Evolutionary conservation across 2,888 invertebrate genomes (phyloP).

Genomic region (Timandra comae): DNA sequence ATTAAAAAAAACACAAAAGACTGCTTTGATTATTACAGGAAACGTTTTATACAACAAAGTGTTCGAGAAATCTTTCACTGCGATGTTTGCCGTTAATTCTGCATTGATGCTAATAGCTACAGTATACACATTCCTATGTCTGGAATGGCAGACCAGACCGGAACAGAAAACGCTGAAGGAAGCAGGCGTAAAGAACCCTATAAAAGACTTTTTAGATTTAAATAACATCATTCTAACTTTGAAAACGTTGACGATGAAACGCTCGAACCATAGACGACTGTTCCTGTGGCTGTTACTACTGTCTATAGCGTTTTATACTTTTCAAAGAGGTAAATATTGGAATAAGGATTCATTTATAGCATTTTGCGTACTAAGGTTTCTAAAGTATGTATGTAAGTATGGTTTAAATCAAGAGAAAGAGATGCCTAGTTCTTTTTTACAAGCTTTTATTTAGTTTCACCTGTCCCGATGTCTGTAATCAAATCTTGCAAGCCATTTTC

Average conservation of each 20-base stretch:
- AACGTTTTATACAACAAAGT: conserved; percentile 79
- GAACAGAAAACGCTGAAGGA: conserved; percentile 79
- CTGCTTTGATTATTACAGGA: conserved; percentile 65
- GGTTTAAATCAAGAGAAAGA: no score
- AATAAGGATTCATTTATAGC: no score
- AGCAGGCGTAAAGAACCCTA: conserved; percentile 73
- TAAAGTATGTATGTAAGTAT: no score
- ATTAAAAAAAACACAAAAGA: no score
- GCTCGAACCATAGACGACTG: conserved; percentile 75
- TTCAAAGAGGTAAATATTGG: conserved; percentile 85
- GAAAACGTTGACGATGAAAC: conserved; percentile 76
- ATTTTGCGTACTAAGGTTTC: no score
- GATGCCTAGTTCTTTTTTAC: no score
- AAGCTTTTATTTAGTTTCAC: no score
- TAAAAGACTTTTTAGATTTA: conserved; percentile 84
- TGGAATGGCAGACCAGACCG: conserved; percentile 83
- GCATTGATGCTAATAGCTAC: conserved; percentile 78
- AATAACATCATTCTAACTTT: conserved; percentile 81
- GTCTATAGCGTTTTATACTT: conserved; percentile 87
- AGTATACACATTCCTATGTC: conserved; percentile 78
- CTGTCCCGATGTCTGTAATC: no score
- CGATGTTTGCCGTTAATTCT: conserved; percentile 85
- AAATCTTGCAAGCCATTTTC: no score
- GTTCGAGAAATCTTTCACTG: conserved; percentile 79
- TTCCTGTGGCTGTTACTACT: conserved; percentile 83